phyloP scores from a whole-genome alignment of 1,140 invertebrate genomes.

The Orchesella cincta region DNA sequence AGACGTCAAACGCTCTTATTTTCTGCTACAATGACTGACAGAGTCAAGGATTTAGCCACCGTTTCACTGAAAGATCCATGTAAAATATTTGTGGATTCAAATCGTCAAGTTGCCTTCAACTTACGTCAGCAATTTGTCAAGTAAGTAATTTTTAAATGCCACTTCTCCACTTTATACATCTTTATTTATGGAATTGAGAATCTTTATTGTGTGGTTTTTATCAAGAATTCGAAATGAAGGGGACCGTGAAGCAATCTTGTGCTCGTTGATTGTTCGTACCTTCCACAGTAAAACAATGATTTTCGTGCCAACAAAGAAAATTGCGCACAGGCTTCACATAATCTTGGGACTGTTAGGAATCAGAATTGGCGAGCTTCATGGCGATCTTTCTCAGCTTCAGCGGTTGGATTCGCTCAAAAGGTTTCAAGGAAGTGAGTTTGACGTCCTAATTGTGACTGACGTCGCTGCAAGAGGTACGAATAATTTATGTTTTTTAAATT shows the following conservation, averaged over 20 bases:
- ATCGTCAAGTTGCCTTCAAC: constrained; percentile 92
- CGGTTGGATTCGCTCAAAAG: constrained; percentile 83
- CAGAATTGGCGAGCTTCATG: constrained; percentile 88
- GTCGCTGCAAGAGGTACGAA: constrained; percentile 80
- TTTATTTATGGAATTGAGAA: not conserved
- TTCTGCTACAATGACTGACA: constrained; percentile 97
- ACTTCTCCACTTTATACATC: not conserved
- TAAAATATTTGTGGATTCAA: constrained; percentile 92
- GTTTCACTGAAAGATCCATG: constrained; percentile 89
- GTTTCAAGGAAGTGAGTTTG: constrained; percentile 85
- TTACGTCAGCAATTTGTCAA: constrained; percentile 94
- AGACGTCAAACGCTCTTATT: constrained; percentile 97
- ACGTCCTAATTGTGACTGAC: constrained; percentile 93
- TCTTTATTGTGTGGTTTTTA: constrained; percentile 51
- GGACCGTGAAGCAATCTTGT: constrained; percentile 87
- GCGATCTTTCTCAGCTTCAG: constrained; percentile 89
- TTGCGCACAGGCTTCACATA: constrained; percentile 89
- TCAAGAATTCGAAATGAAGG: constrained; percentile 79
- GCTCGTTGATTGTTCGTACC: constrained; percentile 87
- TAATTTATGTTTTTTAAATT: constrained; percentile 2
- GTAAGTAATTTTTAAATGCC: too few relatives aligned
- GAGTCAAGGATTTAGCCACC: constrained; percentile 88
- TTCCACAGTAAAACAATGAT: constrained; percentile 90
- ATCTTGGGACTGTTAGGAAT: constrained; percentile 84
- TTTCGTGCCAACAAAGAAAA: constrained; percentile 93